phyloP scores from a whole-genome alignment of 1,140 invertebrate species.

The Drosophila elegans region DNA sequence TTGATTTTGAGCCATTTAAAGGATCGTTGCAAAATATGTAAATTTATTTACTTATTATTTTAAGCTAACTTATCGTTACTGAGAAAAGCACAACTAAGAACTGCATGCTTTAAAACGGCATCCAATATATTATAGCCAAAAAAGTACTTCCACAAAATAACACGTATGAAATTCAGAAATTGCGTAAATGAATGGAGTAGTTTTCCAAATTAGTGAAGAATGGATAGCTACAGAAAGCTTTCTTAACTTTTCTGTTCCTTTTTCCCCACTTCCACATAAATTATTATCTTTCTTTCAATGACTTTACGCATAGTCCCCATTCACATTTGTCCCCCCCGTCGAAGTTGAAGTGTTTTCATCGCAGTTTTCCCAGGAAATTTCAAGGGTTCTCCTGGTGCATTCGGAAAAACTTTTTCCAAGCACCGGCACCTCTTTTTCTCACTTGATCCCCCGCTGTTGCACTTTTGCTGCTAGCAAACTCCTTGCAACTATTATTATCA shows the following conservation, averaged over 20 bases:
- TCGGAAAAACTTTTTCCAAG: constrained; percentile 39
- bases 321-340: background rate
- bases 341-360: constrained; percentile 42
- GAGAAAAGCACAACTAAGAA: background rate
- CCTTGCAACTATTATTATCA: constrained; percentile 61
- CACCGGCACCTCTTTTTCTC: background rate
- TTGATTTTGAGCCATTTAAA: too few species aligned
- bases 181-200: constrained; percentile 13
- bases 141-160: background rate
- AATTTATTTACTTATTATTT: too few species aligned
- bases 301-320: constrained; percentile 20
- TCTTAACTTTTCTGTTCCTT: constrained; percentile 5
- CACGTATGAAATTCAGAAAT: background rate
- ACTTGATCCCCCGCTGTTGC: constrained; percentile 21
- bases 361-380: constrained; percentile 45
- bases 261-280: constrained; percentile 30
- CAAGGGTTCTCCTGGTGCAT: constrained; percentile 41
- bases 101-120: background rate
- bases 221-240: background rate
- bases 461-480: constrained; percentile 44
- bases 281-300: constrained; percentile 34
- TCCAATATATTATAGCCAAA: background rate
- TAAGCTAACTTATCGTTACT: too few species aligned
- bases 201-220: constrained; percentile 28
- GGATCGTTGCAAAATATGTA: too few species aligned